phyloP scores from a whole-genome alignment of 2,888 invertebrate genomes.

The Drosophila prolongata region DNA sequence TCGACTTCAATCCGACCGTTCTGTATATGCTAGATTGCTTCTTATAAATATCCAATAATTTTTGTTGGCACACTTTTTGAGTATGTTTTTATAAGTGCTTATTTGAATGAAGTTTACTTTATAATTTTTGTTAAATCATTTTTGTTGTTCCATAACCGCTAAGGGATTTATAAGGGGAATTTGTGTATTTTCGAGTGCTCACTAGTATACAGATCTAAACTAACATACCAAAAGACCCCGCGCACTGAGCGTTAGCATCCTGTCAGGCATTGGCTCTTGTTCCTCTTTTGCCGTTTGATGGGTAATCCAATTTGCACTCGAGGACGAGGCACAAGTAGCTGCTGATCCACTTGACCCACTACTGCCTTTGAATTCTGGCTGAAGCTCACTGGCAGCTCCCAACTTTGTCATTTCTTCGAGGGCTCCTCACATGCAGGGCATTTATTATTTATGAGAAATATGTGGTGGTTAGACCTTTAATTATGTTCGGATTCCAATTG shows the following conservation, averaged over 20 bases:
- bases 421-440: conserved; percentile 9
- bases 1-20: too few relatives aligned
- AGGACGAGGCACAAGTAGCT: conserved; percentile 40
- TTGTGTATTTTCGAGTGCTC: background rate
- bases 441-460: conserved; percentile 37
- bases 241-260: conserved; percentile 69
- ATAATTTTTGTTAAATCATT: background rate
- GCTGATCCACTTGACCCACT: conserved; percentile 33
- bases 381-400: conserved; percentile 12
- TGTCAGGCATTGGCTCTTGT: conserved; percentile 34
- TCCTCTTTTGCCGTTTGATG: conserved; percentile 10
- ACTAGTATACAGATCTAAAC: background rate
- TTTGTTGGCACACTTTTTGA: background rate
- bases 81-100: background rate
- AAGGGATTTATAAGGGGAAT: background rate
- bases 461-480: conserved; percentile 20
- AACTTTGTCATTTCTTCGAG: conserved; percentile 15
- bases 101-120: background rate
- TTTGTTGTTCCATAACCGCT: background rate
- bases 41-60: background rate
- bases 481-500: conserved; percentile 13
- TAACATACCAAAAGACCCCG: conserved; percentile 76
- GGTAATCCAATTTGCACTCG: conserved; percentile 50
- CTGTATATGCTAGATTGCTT: background rate
- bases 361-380: conserved; percentile 25